phyloP scores from a whole-genome alignment of 2,888 invertebrate species.

The Operophtera brumata region DNA sequence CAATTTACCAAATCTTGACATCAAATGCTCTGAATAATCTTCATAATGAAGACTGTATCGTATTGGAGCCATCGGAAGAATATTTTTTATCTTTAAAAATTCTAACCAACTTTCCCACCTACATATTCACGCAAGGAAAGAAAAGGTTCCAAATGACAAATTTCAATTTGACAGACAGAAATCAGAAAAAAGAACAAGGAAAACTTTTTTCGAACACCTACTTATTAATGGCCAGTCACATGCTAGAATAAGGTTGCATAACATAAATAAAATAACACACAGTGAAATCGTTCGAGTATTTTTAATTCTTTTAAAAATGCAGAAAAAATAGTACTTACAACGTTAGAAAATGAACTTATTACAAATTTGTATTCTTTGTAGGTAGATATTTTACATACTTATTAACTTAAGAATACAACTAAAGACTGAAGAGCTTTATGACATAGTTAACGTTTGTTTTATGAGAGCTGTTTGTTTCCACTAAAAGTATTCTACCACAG shows the following conservation, averaged over 20 bases:
- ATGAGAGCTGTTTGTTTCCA: background rate
- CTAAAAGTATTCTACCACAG: constrained; percentile 57
- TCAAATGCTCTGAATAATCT: constrained; percentile 84
- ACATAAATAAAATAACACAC: constrained; percentile 18
- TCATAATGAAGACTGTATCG: constrained; percentile 85
- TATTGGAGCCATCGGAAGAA: constrained; percentile 69
- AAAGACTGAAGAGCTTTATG: constrained; percentile 17
- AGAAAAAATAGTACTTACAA: constrained; percentile 70
- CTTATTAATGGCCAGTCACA: background rate
- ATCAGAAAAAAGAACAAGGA: constrained; percentile 16
- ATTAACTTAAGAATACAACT: background rate
- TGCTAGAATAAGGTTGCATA: background rate
- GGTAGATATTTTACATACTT: constrained; percentile 24
- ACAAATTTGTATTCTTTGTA: constrained; percentile 74
- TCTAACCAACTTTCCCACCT: constrained; percentile 23
- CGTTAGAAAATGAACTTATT: constrained; percentile 77
- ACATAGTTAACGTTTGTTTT: constrained; percentile 31
- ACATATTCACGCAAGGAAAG: too few species aligned
- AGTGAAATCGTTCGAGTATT: constrained; percentile 53
- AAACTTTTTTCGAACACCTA: constrained; percentile 7
- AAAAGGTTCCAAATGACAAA: too few species aligned
- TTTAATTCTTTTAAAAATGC: constrained; percentile 75
- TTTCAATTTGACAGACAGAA: constrained; percentile 13
- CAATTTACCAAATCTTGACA: constrained; percentile 85
- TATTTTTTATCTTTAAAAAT: constrained; percentile 24